Evolutionary conservation across 37 sponge, comb jelly and placozoan species (phyloP), one percentile per base, ranked within the genome.

Genomic region (Bolinopsis microptera): DNA sequence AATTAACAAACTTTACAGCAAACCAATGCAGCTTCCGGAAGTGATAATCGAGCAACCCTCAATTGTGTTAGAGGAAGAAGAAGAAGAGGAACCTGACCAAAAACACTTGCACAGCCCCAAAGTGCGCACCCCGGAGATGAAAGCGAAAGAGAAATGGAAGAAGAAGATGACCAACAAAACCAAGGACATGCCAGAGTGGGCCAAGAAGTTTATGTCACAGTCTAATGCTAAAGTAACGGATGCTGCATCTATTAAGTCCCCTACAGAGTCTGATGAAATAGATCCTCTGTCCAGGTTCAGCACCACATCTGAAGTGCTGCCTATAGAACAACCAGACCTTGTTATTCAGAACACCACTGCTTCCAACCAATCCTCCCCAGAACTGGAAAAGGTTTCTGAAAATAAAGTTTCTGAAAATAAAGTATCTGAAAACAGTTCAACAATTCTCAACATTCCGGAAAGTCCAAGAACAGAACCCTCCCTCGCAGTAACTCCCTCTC

Each of bases 111-210:
- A 72, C 22, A 72, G 75, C 31, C 75, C 75, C 75, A 72, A 72
- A 72, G 18, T 72, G 5, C 27, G 18, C 27, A 72, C 75, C 3
- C 75, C 75, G 3, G 75, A 72, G 31, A 72, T 72, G 75, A 72
- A 72, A 72, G 75, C 75, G 18, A 72, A 72, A n/a, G 75, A 72
- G 25, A 72, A 72, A n/a, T 72, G 75, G 75, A 72, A 72, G 75
- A 72, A 72, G 75, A 28, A n/a, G 25, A 28, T 30, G 31, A 21
- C 27, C 25, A 72, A 72, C 5, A 72, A 72, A 72, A 5, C n/a
- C 27, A 28, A 28, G 31, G 75, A 72, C 3, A 72, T 72, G 3
- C 75, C 75, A 5, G 75, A 72, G 2, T 72, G 75, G 75, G 75
- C 75, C 31, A 72, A 21, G 25, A 72, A 28, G 75, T 72, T 72